Base-by-base conservation (phyloP, 1,140 invertebrate species). In the Musca vetustissima region DNA sequence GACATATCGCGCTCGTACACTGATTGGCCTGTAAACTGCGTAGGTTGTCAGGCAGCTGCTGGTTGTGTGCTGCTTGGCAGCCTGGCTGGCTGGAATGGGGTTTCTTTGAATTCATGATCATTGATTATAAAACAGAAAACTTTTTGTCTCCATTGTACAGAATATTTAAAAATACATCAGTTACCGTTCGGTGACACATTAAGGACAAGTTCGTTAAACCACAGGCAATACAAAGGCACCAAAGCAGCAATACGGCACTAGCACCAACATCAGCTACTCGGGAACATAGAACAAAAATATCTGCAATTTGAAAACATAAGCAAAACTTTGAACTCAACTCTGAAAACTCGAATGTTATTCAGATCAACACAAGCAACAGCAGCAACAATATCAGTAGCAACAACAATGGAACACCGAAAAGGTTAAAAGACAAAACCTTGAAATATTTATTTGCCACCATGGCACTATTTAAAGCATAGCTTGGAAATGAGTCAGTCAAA, bases 151-250 rank as follows among this genome's bases (percentile, higher is more conserved):
- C 57, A 36, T 61, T 61, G 57, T 61, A 61, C 36, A 61, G 28
- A 61, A 61, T 61, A 61, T 61, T 61, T 61, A 61, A 61, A 61
- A 61, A 61, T 43, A 61, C 57, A 61, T 61, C 57, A 61, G 57
- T 61, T 61, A 61, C 57, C 57, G 57, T 61, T 61, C 36, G 57
- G 57, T 61, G 57, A 61, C 57, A 61, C 57, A 61, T 61, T 61
- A 61, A 61, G 57, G 57, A 61, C 57, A 61, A 61, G 57, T 61
- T 61, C 57, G 57, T 61, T 61, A 61, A 52, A 61, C 57, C 57
- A 36, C 57, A 61, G 28, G 36, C 32, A n/a, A 61, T 36, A 61
- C 22, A 25, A 55, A 19, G 28, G 13, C 57, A 17, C 19, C 32
- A 32, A 32, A 32, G 14, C 24, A 61, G 19, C n/a, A 50, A 50